Evolutionary conservation across 2,888 invertebrate species (phyloP), one percentile per base, ranked within the genome.

Genomic region (Pediacus dermestoides): DNA sequence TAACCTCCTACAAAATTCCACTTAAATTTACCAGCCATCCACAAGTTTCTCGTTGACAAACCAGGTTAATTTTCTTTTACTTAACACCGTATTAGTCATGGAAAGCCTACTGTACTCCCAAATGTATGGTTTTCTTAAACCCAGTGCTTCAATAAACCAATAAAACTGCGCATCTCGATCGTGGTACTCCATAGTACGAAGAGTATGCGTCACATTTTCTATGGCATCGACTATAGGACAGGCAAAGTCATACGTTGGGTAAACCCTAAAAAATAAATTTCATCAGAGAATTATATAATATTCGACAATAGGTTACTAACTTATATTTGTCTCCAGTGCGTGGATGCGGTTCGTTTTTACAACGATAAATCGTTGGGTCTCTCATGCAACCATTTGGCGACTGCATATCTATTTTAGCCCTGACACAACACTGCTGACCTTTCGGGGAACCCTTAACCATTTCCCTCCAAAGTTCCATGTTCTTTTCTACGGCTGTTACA

Each of bases 181-280:
- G 63, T 93, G 93, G 69, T 99, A 99, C 71, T 99, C 99, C 73
- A 94, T 97, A 0, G 99, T 99, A 31, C 99, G 78, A 34, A 99
- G 73, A 0, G 95, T 92, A 65, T 99, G 99, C 0, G 99, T 99
- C 10, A 99, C 95, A 36, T 89, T 87, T 73, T 99, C 99, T 32
- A 96, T 77, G 9, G 94, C 86, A 70, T 99, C 99, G 32, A 99
- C 97, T 61, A 99, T 95, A 0, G 99, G 99, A 64, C 99, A 99
- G 1, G 99, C 96, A 74, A 99, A 99, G 73, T 99, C 99, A 63
- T 99, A 99, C 0, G 99, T 99, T 12, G 99, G 99, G 70, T 99
- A 99, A 0, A 95, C 96, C 63, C 94, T 94, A 68, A 11, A 70
- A 69, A 47, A 49, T 52, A 48, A 35, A 44, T 15, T 27, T 9